Base-by-base conservation (phyloP, 2,113 vertebrate genomes). In the Pipra filicauda region DNA sequence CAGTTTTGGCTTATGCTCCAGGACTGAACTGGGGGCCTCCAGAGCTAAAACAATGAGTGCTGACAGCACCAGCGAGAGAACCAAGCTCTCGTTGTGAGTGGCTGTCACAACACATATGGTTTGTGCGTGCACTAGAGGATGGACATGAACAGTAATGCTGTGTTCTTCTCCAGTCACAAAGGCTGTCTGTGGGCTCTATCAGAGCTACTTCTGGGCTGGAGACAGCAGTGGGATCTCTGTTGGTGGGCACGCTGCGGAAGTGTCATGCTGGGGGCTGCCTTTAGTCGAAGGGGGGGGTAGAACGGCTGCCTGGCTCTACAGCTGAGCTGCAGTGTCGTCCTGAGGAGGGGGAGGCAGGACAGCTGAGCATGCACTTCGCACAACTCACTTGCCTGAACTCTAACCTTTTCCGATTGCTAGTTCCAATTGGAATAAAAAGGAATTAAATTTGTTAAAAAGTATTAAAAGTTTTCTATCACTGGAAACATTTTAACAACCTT, bases 81-180 rank as follows among this genome's bases (percentile, higher is more conserved):
- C 81, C 87, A 66, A 23, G 37, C 80, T 91, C 48, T 59, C 75
- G 44, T 66, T 0, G 1, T 35, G 89, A 57, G 70, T 20, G 57
- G n/a, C 93, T 95, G 88, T 91, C 91, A 95, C 66, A 89, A 51
- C 81, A 76, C 62, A 80, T 54, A 27, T 70, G 89, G 81, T 95
- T 28, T 62, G 62, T 0, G 1, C 79, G 93, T 44, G 89, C 44
- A 27, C 49, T 27, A 7, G 41, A 51, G 89, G 77, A 77, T 35
- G 58, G 83, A 21, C 81, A 18, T 2, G 16, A 85, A 24, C 70
- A 24, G 58, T 1, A 51, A 41, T 1, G 23, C 62, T 89, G 49
- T 51, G 61, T 31, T 61, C 71, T 71, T 11, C 93, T 57, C 41
- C 44, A 15, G 37, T 30, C 81, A 74, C 71, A 87, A 57, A 70